Evolutionary conservation across 2,113 vertebrate species (phyloP), one percentile per base, ranked within the genome.

Genomic region (Hippopotamus amphibius): DNA sequence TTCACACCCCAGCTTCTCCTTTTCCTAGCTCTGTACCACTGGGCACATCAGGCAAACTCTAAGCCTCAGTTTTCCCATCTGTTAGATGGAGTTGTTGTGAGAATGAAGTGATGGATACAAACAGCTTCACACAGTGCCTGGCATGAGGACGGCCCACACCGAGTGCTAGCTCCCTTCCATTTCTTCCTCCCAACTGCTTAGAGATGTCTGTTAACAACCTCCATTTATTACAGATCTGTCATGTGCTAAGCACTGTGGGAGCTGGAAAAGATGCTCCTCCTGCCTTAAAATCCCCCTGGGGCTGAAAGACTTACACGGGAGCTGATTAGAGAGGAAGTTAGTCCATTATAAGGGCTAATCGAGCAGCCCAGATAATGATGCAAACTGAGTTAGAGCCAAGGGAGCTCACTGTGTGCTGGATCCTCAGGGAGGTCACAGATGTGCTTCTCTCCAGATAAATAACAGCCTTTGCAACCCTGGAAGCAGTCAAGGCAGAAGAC

Each of bases 301-400:
- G 53, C 68, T 72, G 19, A 93, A 82, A 77, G 85, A 79, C 30
- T 96, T 33, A 22, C 41, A 26, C 26, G 46, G 53, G 41, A 84
- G 65, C 82, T 59, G 87, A 97, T 96, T 71, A 97, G 87, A 97
- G 53, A 92, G 46, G 30, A 48, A 79, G 46, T 24, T 9, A 81
- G 95, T 90, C 92, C 92, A 88, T 97, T 97, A 96, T 61, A 55
- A 81, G 59, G 14, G 83, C 79, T 97, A 96, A 97, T 88, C 77
- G 92, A 92, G 55, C 85, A 77, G 55, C 77, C 37, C 16, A 24
- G 92, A 96, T 63, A 71, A n/a, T 43, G 5, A 77, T 53, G 53
- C 74, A n/a, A 80, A 83, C 17, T 3, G 55, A 82, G 48, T 88
- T 96, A 90, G 85, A 50, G 17, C 85, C 0, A 0, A 69, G 59